phyloP scores from a whole-genome alignment of 2,888 invertebrate species.

The Xylocampa areola region DNA sequence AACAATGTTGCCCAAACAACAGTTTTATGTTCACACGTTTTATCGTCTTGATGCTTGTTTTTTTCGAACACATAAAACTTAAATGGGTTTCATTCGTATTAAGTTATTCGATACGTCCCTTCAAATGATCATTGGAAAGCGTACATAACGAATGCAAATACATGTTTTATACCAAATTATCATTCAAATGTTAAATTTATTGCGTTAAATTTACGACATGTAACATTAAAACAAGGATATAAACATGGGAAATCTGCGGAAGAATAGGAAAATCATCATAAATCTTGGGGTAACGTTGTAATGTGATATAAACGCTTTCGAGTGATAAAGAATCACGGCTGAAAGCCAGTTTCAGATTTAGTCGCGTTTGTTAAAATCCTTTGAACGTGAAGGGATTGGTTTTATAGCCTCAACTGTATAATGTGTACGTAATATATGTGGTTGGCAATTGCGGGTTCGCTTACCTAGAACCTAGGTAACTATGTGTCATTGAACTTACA shows the following conservation, averaged over 20 bases:
- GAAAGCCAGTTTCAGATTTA: conserved; percentile 70
- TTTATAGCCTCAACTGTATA: conserved; percentile 82
- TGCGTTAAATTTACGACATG: conserved; percentile 63
- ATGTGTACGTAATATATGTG: conserved; percentile 72
- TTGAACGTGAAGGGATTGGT: conserved; percentile 78
- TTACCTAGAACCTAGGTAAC: conserved; percentile 41
- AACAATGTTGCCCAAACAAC: conserved; percentile 13
- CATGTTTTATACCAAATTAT: conserved; percentile 62
- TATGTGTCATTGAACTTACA: conserved; percentile 47
- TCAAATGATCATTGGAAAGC: conserved; percentile 38
- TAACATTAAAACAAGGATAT: no score
- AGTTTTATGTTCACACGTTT: conserved; percentile 26
- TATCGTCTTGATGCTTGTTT: conserved; percentile 21
- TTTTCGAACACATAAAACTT: conserved; percentile 46
- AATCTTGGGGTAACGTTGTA: conserved; percentile 72
- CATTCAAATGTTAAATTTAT: conserved; percentile 67
- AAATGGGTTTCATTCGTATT: conserved; percentile 50
- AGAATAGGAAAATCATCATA: conserved; percentile 74
- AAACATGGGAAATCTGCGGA: conserved; percentile 59
- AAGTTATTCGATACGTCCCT: conserved; percentile 43
- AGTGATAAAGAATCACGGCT: conserved; percentile 75
- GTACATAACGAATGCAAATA: conserved; percentile 45
- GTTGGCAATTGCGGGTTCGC: conserved; percentile 41
- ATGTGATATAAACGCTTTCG: conserved; percentile 74
- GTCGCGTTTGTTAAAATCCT: conserved; percentile 76